These are phyloP conservation scores for Brenthis daphne DNA, from an alignment of 2,888 invertebrate genomes.

Conservation along the genomic window DNA sequence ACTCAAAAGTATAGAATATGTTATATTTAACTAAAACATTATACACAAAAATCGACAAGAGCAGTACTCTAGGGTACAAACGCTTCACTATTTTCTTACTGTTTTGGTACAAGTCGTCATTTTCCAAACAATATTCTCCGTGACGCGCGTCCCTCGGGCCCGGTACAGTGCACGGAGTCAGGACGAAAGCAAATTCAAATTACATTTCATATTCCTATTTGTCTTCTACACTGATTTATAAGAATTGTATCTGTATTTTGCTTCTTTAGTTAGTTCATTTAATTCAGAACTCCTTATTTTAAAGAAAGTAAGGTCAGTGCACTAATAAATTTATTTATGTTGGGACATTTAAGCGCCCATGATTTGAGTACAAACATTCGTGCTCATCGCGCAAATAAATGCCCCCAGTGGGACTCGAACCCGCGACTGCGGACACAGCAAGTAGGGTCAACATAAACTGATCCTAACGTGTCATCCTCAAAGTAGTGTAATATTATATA, in stretches of 20 bases:
- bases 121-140: constrained; percentile 39
- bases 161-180: constrained; percentile 31
- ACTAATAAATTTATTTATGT: too few species aligned
- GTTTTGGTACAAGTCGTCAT: constrained; percentile 29
- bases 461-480: too few species aligned
- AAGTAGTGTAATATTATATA: too few species aligned
- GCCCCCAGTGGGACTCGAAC: too few species aligned
- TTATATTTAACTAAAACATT: background rate
- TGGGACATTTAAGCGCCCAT: too few species aligned
- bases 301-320: too few species aligned
- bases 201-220: constrained; percentile 50
- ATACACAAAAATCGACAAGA: constrained; percentile 1
- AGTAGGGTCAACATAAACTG: too few species aligned
- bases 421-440: too few species aligned
- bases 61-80: constrained; percentile 9
- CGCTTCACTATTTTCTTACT: constrained; percentile 27
- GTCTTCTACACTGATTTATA: constrained; percentile 41
- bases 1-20: background rate
- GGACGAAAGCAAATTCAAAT: constrained; percentile 45
- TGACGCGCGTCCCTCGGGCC: constrained; percentile 31
- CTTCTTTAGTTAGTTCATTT: background rate
- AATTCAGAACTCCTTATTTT: too few species aligned
- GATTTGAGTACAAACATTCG: too few species aligned
- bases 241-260: constrained; percentile 17
- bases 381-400: too few species aligned